Evolutionary conservation across 2,113 vertebrate species (phyloP), one percentile per base, ranked within the genome.

Genomic region (Tylochromis polylepis): DNA sequence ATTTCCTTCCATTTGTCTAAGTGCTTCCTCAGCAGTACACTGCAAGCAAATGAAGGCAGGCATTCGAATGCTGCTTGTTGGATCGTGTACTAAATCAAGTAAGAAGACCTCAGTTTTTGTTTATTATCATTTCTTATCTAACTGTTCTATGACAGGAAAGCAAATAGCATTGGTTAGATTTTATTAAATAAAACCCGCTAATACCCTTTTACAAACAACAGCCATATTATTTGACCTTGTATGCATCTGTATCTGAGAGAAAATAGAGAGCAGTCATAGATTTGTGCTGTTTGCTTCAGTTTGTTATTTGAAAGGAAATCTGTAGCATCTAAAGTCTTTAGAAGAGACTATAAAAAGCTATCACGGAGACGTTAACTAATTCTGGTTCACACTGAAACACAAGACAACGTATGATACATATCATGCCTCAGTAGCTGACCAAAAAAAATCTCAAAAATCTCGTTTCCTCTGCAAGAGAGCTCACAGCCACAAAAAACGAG

Each of bases 1-100:
- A 81, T 55, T 46, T 86, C 60, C 80, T 85, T 51, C 85, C 46
- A 43, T 60, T 89, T 90, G 80, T 88, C 75, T 57, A 24, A 20
- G 20, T 65, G 65, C 41, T 58, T 82, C 57, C 14, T 16, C 49
- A 20, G 36, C 27, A 1, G 43, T 82, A 51, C 70, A 38, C 29
- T 49, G 49, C 67, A 86, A 82, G 43, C 36, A 85, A 57, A 62
- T 2, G 1, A 43, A 49, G 34, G 12, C 57, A 84, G 56, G 56
- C 31, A 20, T 65, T 79, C 2, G 3, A 67, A 85, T 10, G 58
- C 60, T 77, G 72, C 78, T 24, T 65, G n/a, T 81, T 29, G n/a
- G 41, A 49, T 75, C 2, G 43, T 29, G 72, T 31, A 15, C 43
- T 20, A 49, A 31, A 75, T 24, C 2, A 2, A 20, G 41, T 18